These are phyloP conservation scores for Dermochelys coriacea DNA, from an alignment of 2,797 vertebrate species.

Conservation along the genomic window DNA sequence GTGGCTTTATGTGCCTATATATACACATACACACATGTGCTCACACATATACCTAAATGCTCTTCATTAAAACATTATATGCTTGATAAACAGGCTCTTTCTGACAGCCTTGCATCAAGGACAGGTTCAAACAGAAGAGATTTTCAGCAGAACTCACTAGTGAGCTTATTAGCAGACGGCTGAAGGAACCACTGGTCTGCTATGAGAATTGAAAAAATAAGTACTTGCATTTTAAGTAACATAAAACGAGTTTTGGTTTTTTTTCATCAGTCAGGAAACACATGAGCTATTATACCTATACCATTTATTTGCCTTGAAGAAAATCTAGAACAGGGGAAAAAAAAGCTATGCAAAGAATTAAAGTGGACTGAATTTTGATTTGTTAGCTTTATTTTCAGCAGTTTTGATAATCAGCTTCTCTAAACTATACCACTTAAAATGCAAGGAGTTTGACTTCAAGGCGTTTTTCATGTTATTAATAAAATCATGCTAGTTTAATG, in stretches of 20 bases:
- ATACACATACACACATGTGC: not conserved
- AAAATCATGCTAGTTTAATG: constrained; percentile 52
- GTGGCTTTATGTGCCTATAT: not conserved
- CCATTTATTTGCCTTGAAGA: constrained; percentile 21
- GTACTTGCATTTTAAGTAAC: constrained; percentile 74
- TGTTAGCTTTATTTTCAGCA: constrained; percentile 37
- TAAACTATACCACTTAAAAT: constrained; percentile 61
- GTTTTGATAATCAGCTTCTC: constrained; percentile 59
- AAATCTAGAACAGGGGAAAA: not conserved
- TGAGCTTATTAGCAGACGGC: constrained; percentile 68
- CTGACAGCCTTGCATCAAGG: constrained; percentile 63
- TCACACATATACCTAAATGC: constrained; percentile 10
- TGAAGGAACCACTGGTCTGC: constrained; percentile 61
- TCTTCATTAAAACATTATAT: constrained; percentile 60
- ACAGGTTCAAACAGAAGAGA: constrained; percentile 61
- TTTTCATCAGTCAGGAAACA: constrained; percentile 65
- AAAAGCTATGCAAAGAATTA: constrained; percentile 27
- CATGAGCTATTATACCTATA: constrained; percentile 46
- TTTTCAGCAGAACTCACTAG: constrained; percentile 68
- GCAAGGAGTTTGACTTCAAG: constrained; percentile 62
- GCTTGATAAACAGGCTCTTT: constrained; percentile 38
- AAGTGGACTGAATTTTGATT: constrained; percentile 43
- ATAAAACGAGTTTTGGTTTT: constrained; percentile 47
- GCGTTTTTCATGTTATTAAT: constrained; percentile 65
- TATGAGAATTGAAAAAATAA: constrained; percentile 72